Conservation (phyloP, 2,113 vertebrate species). For the Porphyrio hochstetteri region DNA sequence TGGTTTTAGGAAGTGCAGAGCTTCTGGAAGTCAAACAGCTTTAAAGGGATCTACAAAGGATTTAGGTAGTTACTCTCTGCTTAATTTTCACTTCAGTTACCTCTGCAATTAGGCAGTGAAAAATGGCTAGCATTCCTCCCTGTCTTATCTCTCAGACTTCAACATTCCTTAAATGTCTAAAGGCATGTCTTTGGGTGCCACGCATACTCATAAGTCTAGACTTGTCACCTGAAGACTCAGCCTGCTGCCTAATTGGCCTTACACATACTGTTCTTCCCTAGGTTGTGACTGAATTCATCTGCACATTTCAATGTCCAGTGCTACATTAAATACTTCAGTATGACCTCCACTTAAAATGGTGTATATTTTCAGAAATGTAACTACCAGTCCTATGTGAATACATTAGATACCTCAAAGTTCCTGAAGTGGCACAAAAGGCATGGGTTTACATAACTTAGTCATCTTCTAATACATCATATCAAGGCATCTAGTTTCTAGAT, state of each 20-base stretch:
- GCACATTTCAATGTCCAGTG: background rate
- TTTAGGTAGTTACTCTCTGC: background rate
- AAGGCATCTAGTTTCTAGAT: background rate
- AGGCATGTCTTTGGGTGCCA: background rate
- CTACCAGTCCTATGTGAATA: background rate
- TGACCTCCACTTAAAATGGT: background rate
- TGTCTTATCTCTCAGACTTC: background rate
- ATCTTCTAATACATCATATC: background rate
- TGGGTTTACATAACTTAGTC: background rate
- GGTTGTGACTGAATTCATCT: background rate
- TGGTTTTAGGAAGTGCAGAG: background rate
- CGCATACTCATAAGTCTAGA: rapidly evolving
- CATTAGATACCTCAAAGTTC: background rate
- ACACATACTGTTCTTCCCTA: background rate
- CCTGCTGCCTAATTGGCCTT: background rate
- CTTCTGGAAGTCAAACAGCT: background rate
- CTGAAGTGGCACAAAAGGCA: background rate
- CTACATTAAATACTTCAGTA: background rate
- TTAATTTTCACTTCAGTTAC: background rate
- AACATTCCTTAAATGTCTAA: background rate
- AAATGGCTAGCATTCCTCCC: background rate
- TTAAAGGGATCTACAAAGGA: background rate
- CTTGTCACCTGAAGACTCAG: background rate
- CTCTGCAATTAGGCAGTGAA: background rate
- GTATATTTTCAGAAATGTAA: rapidly evolving